Evolutionary conservation across 92 coral and sea anemone species (phyloP).

Genomic region (Porites evermanni): DNA sequence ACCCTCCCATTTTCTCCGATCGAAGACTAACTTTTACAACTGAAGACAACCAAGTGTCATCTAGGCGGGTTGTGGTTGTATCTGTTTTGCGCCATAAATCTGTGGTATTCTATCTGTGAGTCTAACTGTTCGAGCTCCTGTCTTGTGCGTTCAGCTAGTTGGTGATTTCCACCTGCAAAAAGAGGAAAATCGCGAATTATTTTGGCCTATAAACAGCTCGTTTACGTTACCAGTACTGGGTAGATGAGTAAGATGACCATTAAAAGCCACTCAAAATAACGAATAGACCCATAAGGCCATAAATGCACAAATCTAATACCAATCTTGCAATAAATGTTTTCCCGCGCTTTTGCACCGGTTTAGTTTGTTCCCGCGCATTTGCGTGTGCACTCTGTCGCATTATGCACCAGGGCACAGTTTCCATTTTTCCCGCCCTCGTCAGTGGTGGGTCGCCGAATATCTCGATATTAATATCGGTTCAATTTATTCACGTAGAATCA

Average conservation of each 20-base stretch:
- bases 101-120: constrained; percentile 73
- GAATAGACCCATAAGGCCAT: not conserved
- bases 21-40: not conserved
- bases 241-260: not conserved
- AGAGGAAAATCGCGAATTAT: not conserved
- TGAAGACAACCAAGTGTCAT: constrained; percentile 15
- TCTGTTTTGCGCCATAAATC: constrained; percentile 57
- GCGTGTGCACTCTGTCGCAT: no score
- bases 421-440: no score
- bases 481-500: no score
- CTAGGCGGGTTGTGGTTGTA: constrained; percentile 39
- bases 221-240: no score
- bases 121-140: constrained; percentile 70
- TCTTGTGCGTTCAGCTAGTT: constrained; percentile 60
- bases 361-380: not conserved
- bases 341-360: not conserved
- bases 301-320: not conserved
- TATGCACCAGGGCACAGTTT: no score
- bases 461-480: no score
- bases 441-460: no score
- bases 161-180: constrained; percentile 31
- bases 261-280: not conserved
- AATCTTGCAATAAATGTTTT: not conserved
- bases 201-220: no score
- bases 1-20: not conserved